A percentile compares a stretch with the other conserved stretches of the same genome.
Evolutionary conservation across 2,888 invertebrate species (phyloP).

Genomic region (Sphaerolaimus hirsutus): DNA sequence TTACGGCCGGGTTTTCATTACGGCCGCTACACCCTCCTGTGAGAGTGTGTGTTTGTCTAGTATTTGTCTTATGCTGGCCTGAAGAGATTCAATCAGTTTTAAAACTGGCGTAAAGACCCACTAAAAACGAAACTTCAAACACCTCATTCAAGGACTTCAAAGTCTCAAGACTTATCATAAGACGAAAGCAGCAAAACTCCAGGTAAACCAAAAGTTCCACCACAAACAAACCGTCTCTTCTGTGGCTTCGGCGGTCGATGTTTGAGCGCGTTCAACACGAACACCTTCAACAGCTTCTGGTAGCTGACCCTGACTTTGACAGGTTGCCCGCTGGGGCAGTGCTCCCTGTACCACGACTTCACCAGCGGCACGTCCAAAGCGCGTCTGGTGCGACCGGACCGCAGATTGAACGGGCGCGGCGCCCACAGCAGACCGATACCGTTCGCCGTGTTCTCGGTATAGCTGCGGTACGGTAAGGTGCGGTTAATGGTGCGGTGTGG

Average conservation of each 20-base stretch:
- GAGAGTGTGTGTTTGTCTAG: too few species aligned
- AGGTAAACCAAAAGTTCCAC: neutral
- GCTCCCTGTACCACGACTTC: constrained; percentile 54
- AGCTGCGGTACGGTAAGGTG: constrained; percentile 40
- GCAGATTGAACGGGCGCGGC: constrained; percentile 81
- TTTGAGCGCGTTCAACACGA: constrained; percentile 84
- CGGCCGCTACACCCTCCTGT: too few species aligned
- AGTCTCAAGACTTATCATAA: neutral
- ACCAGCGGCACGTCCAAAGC: constrained; percentile 91
- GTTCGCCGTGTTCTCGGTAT: constrained; percentile 94
- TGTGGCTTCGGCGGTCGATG: constrained; percentile 93
- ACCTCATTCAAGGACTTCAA: too few species aligned
- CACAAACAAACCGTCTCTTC: constrained; percentile 49
- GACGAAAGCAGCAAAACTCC: neutral
- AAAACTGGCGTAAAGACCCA: too few species aligned
- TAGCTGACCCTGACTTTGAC: constrained; percentile 98
- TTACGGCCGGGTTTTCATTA: too few species aligned
- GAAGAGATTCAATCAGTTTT: too few species aligned
- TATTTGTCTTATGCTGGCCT: too few species aligned
- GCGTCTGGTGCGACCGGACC: constrained; percentile 62
- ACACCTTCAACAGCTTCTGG: constrained; percentile 91
- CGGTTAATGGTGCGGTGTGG: constrained; percentile 25
- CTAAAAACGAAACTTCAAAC: neutral
- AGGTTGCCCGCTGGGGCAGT: constrained; percentile 34
- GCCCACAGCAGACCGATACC: constrained; percentile 41